Evolutionary conservation across 1,140 invertebrate species (phyloP).

Genomic region (Drosophila serrata): DNA sequence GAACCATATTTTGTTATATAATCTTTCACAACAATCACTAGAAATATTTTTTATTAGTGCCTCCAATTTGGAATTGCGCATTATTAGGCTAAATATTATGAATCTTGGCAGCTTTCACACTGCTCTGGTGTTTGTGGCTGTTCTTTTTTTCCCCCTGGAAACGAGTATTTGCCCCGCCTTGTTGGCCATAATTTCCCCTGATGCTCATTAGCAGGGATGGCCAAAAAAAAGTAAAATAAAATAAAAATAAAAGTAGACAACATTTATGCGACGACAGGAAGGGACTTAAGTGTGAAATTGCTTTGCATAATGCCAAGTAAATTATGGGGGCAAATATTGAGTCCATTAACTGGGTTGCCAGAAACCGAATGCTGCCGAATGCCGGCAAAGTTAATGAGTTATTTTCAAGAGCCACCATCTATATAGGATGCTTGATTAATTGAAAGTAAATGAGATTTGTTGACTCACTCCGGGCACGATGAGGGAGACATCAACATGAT

Average conservation of each 20-base stretch:
- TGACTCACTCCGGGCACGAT: conserved; percentile 7
- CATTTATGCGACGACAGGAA: conserved; percentile 62
- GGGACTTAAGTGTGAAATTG: conserved; percentile 72
- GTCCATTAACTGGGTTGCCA: conserved; percentile 42
- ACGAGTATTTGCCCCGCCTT: conserved; percentile 17
- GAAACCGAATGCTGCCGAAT: background rate
- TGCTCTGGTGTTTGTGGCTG: conserved; percentile 13
- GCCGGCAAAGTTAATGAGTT: conserved; percentile 14
- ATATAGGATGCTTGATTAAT: conserved; percentile 17
- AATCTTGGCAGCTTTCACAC: conserved; percentile 57
- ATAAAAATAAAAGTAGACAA: conserved; percentile 29
- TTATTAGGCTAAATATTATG: conserved; percentile 66
- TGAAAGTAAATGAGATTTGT: conserved; percentile 40
- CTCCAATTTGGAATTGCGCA: conserved; percentile 19
- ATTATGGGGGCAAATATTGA: conserved; percentile 71
- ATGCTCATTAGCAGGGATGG: conserved; percentile 63
- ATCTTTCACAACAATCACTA: background rate
- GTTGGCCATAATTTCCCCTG: conserved; percentile 70
- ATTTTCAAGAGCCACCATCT: conserved; percentile 20
- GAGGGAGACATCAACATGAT: conserved; percentile 14
- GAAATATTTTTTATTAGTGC: conserved; percentile 1
- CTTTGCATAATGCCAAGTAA: conserved; percentile 72
- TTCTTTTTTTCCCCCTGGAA: background rate
- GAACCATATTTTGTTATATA: background rate
- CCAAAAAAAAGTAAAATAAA: too few relatives aligned